Percentiles rank a stretch among this genome's conserved stretches.
These are phyloP conservation scores for Oncopodura yosiiana DNA, from an alignment of 1,140 invertebrate genomes.

Conservation along the genomic window DNA sequence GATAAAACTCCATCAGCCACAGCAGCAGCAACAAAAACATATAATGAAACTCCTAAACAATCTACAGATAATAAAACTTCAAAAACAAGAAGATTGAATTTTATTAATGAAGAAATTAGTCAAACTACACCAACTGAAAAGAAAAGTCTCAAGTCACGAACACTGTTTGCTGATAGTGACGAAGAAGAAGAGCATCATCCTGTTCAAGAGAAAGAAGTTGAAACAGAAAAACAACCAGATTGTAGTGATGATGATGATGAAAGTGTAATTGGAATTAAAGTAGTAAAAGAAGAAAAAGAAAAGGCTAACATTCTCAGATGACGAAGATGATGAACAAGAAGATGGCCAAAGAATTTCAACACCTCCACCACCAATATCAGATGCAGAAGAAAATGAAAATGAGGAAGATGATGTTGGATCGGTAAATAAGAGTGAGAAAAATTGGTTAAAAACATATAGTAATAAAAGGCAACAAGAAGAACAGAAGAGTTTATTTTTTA, in stretches of 20 bases:
- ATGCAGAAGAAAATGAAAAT: conserved; percentile 58
- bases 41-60: no score
- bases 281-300: conserved; percentile 38
- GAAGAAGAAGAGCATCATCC: no score
- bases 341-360: conserved; percentile 36
- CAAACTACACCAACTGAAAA: no score
- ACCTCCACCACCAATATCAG: conserved; percentile 37
- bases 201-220: no score
- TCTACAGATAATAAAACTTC: no score
- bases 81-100: no score
- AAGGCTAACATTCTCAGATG: conserved; percentile 30
- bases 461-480: conserved; percentile 29
- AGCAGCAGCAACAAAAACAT: no score
- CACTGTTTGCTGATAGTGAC: no score
- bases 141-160: no score
- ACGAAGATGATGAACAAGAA: conserved; percentile 35
- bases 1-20: no score
- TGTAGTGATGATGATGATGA: conserved; percentile 34
- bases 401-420: conserved; percentile 61
- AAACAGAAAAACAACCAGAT: no score
- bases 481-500: conserved; percentile 16
- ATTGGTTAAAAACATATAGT: conserved; percentile 41
- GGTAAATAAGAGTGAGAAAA: conserved; percentile 20
- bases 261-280: conserved; percentile 39
- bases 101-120: no score